Base-by-base conservation (phyloP, 2,888 invertebrate genomes). In the Eutolmus rufibarbis region DNA sequence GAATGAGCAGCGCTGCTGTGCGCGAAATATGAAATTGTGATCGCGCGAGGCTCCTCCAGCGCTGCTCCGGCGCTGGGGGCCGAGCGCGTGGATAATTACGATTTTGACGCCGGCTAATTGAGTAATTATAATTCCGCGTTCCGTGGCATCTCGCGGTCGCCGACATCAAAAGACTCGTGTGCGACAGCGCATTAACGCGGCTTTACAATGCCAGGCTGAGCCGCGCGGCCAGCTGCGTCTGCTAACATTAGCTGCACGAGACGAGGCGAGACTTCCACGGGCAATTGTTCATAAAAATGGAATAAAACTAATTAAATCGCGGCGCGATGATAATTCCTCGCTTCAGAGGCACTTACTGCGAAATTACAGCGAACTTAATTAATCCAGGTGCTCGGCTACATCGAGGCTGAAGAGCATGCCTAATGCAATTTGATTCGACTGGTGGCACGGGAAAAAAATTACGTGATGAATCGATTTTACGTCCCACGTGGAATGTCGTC, bases 61-160 rank as follows among this genome's bases (percentile, higher is more conserved):
- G 8, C 43, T 43, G 12, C 46, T 34, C 51, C 28, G 46, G n/a
- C 51, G 14, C 51, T 5, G 79, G 51, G 46, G 16, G 23, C 2
- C 23, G 8, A 40, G 16, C 66, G 82, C 34, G 37, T 82, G 34
- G 34, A 57, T 82, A 82, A 82, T 57, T 82, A 37, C 82, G 16
- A 31, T 57, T 57, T 82, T 82, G 66, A 82, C 82, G 82, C 57
- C 57, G 23, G 82, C 31, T 57, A 82, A 82, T 81, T 82, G 57
- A 82, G 82, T 82, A 82, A 34, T 57, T 82, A 57, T 57, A 82
- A 57, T 57, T 82, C 82, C 66, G 37, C 66, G 34, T 82, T 51
- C 16, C 37, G 34, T 37, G 14, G 57, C 40, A 66, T 16, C 28
- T 31, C 3, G 19, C 66, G 66, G 66, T n/a, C 9, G 82, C 7